A percentile compares a stretch with the other conserved stretches of the same genome.
Conservation (phyloP, 2,797 vertebrate genomes). For the Alouatta caraya region DNA sequence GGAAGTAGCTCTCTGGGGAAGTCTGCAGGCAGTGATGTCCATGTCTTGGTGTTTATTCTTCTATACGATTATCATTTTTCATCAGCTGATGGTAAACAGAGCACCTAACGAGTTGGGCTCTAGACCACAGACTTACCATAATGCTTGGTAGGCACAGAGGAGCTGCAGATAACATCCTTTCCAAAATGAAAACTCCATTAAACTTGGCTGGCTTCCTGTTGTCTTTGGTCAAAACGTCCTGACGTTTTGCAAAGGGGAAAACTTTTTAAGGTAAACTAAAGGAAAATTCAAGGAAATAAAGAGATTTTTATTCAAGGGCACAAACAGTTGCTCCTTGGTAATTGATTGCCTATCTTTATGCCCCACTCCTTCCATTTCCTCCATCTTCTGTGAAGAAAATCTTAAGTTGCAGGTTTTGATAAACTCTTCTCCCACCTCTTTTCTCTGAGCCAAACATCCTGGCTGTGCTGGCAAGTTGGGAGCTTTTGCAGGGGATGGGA, state of each 20-base stretch:
- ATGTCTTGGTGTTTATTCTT: not conserved
- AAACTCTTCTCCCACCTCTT: not conserved
- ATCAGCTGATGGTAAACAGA: not conserved
- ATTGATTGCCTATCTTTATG: not conserved
- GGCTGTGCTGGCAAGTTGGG: not conserved
- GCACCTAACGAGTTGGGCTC: not conserved
- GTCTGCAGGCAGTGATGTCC: accelerated
- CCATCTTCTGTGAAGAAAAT: conserved; percentile 8
- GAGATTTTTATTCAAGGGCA: not conserved
- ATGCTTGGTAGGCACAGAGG: not conserved
- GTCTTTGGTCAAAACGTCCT: not conserved
- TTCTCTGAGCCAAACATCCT: not conserved
- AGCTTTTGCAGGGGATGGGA: not conserved
- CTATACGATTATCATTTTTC: no score
- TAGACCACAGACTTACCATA: not conserved
- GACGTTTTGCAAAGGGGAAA: conserved; percentile 29
- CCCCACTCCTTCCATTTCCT: not conserved
- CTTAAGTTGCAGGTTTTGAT: not conserved
- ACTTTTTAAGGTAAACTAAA: not conserved
- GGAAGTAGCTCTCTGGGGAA: not conserved
- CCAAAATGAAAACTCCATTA: not conserved
- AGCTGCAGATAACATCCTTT: not conserved
- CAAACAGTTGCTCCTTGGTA: not conserved
- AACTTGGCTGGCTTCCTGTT: not conserved
- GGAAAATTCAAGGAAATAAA: conserved; percentile 21